phyloP scores from a whole-genome alignment of 2,888 invertebrate species.

The Temnothorax rugatulus region DNA sequence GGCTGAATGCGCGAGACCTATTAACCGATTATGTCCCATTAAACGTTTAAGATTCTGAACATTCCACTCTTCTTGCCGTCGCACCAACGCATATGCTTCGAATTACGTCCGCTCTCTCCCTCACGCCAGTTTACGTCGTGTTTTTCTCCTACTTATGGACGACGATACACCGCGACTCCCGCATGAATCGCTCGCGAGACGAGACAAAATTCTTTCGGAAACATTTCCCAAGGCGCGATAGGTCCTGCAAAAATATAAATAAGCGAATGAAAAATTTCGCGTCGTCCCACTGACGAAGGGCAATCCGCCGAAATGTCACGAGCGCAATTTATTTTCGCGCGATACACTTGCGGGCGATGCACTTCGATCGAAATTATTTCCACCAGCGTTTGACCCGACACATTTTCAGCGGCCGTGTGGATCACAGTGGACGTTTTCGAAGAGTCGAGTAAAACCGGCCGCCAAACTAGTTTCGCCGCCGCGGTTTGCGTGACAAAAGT shows the following conservation, averaged over 20 bases:
- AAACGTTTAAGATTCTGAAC: slow-evolving; percentile 81
- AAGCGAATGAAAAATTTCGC: not conserved
- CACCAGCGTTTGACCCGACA: slow-evolving; percentile 46
- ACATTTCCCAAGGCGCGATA: not conserved
- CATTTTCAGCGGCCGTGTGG: slow-evolving; percentile 17
- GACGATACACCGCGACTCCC: not conserved
- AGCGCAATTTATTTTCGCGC: not conserved
- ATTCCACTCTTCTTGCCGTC: slow-evolving; percentile 71
- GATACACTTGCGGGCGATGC: slow-evolving; percentile 7
- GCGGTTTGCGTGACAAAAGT: slow-evolving; percentile 28
- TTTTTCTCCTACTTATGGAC: not conserved
- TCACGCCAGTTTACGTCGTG: not conserved
- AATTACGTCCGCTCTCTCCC: slow-evolving; percentile 58
- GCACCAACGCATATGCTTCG: slow-evolving; percentile 32
- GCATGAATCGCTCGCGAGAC: not conserved
- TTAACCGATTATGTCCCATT: slow-evolving; percentile 81
- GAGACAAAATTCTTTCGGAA: not conserved
- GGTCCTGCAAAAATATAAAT: not conserved
- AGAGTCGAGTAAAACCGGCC: slow-evolving; percentile 47
- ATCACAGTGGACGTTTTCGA: slow-evolving; percentile 10
- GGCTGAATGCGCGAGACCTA: slow-evolving; percentile 72
- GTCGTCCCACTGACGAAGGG: not conserved
- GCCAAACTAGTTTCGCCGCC: slow-evolving; percentile 42
- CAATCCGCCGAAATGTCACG: not conserved
- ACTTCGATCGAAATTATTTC: slow-evolving; percentile 57